Conservation (phyloP, 2,113 vertebrate genomes). For the Pelmatolapia mariae region DNA sequence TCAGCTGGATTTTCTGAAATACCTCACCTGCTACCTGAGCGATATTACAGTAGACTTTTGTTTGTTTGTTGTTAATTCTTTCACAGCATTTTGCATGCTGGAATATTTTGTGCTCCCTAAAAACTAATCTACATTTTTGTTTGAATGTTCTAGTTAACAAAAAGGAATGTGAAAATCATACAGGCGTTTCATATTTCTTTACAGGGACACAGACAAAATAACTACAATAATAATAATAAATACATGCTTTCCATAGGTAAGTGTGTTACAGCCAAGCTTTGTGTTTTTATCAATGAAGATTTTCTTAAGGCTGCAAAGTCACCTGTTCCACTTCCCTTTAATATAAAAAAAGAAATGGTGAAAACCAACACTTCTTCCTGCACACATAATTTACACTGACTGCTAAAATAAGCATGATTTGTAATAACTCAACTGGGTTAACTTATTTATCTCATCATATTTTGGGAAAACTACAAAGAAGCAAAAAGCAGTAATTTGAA, state of each 20-base stretch:
- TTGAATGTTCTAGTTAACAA: neutral
- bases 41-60: neutral
- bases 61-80: neutral
- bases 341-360: rapidly evolving
- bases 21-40: neutral
- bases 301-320: neutral
- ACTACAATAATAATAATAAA: neutral
- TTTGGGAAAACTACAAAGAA: neutral
- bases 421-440: neutral
- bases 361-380: neutral
- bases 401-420: neutral
- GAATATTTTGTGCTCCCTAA: neutral
- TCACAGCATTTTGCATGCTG: neutral
- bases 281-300: neutral
- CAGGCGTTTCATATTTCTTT: rapidly evolving
- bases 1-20: neutral
- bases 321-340: rapidly evolving
- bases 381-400: neutral
- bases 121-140: neutral
- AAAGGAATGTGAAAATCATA: rapidly evolving
- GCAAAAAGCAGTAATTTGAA: neutral
- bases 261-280: neutral
- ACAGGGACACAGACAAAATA: neutral
- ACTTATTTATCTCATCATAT: neutral
- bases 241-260: neutral